A percentile compares a stretch with the other conserved stretches of the same genome.
Conservation (phyloP, 2,797 vertebrate genomes). For the Meda fulgida region DNA sequence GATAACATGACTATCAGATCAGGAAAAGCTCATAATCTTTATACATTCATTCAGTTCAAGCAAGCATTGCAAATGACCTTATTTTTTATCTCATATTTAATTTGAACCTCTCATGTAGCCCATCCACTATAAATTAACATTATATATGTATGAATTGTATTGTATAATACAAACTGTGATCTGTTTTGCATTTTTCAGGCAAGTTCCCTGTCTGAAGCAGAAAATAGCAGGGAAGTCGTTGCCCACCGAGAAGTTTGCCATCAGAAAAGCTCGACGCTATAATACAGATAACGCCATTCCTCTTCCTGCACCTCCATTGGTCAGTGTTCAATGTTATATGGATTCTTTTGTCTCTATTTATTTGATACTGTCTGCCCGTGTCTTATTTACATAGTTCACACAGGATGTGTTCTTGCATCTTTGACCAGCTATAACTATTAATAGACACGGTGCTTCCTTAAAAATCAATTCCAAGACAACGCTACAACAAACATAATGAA, state of each 20-base stretch:
- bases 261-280: slow-evolving; percentile 93
- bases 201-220: slow-evolving; percentile 91
- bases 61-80: background rate
- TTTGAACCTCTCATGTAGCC: background rate
- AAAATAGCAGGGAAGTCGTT: slow-evolving; percentile 98
- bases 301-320: slow-evolving; percentile 90
- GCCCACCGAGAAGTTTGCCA: slow-evolving; percentile 98
- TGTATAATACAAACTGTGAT: slow-evolving; percentile 4
- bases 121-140: background rate
- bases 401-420: slow-evolving; percentile 11
- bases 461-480: background rate
- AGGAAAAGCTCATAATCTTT: background rate
- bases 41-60: background rate
- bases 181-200: slow-evolving; percentile 71
- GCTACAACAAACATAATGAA: background rate
- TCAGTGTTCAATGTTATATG: slow-evolving; percentile 67
- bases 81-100: background rate
- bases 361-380: background rate
- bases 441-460: background rate
- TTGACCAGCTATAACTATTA: background rate
- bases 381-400: slow-evolving; percentile 2
- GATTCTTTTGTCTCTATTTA: background rate
- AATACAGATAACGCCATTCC: slow-evolving; percentile 83
- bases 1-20: background rate
- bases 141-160: slow-evolving; percentile 2